Conservation (phyloP, 2,797 vertebrate species). For the Rhincodon typus region DNA sequence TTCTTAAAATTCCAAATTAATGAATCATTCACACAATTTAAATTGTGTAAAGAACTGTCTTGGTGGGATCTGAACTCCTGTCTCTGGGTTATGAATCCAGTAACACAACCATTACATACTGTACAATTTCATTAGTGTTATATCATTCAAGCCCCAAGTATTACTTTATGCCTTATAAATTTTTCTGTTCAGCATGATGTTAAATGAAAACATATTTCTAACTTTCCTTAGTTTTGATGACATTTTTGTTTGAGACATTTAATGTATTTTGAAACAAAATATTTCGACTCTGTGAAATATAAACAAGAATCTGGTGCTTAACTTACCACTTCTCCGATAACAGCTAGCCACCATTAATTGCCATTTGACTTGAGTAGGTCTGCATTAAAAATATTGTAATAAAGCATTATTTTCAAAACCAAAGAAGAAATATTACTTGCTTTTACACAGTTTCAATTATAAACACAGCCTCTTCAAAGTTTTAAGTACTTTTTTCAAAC, state of each 20-base stretch:
- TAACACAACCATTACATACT: neutral
- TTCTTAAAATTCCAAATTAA: too few species aligned
- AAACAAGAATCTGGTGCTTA: neutral
- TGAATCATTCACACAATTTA: too few species aligned
- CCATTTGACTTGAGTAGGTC: conserved; percentile 88
- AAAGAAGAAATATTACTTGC: neutral
- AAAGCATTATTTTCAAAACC: neutral
- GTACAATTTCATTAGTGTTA: neutral
- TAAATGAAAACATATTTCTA: neutral
- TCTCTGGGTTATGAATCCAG: neutral
- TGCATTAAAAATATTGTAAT: conserved; percentile 50
- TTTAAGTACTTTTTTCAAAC: neutral
- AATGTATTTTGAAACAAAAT: neutral
- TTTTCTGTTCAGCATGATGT: neutral
- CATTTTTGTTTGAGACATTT: neutral
- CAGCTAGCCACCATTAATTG: conserved; percentile 92
- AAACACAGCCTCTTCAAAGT: neutral
- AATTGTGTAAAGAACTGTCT: too few species aligned
- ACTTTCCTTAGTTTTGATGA: neutral
- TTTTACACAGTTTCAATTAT: neutral
- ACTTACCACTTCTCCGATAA: conserved; percentile 87
- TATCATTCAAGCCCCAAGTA: neutral
- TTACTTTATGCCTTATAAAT: neutral
- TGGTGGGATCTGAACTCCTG: neutral
- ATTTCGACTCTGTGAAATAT: neutral